phyloP scores from a whole-genome alignment of 2,888 invertebrate species.

The Leptinotarsa peninsularis region DNA sequence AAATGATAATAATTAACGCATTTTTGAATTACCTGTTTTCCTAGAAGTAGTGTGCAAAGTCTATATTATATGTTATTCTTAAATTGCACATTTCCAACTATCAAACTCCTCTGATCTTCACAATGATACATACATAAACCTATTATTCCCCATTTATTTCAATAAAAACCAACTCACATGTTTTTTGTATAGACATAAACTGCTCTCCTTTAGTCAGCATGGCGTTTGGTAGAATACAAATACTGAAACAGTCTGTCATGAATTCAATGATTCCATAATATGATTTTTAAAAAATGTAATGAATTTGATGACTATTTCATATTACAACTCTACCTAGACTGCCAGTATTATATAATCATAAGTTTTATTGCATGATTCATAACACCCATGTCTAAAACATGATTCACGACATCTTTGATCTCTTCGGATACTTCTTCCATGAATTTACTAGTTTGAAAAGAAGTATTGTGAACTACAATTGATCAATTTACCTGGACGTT shows the following conservation, averaged over 20 bases:
- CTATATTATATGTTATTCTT: too few relatives aligned
- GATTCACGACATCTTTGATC: not conserved
- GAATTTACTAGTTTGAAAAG: too few relatives aligned
- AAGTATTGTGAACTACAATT: not conserved
- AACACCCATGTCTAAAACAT: too few relatives aligned
- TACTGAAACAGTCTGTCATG: not conserved
- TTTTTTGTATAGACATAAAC: conserved; percentile 2
- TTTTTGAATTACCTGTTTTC: too few relatives aligned
- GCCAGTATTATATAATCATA: too few relatives aligned
- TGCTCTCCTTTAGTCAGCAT: conserved; percentile 14
- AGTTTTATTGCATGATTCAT: too few relatives aligned
- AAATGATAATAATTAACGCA: too few relatives aligned
- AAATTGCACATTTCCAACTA: too few relatives aligned
- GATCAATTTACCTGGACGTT: conserved; percentile 57
- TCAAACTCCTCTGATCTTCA: not conserved
- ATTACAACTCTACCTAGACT: too few relatives aligned
- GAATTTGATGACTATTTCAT: not conserved
- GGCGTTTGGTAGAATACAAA: conserved; percentile 8
- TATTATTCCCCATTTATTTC: not conserved
- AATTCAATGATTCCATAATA: not conserved
- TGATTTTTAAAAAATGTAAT: not conserved
- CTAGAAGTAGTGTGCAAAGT: too few relatives aligned
- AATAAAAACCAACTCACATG: conserved; percentile 16
- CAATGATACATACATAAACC: not conserved
- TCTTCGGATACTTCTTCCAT: not conserved